Percentiles rank a stretch among this genome's conserved stretches.
Conservation (phyloP, 2,888 invertebrate species). For the Acholoe squamosa region DNA sequence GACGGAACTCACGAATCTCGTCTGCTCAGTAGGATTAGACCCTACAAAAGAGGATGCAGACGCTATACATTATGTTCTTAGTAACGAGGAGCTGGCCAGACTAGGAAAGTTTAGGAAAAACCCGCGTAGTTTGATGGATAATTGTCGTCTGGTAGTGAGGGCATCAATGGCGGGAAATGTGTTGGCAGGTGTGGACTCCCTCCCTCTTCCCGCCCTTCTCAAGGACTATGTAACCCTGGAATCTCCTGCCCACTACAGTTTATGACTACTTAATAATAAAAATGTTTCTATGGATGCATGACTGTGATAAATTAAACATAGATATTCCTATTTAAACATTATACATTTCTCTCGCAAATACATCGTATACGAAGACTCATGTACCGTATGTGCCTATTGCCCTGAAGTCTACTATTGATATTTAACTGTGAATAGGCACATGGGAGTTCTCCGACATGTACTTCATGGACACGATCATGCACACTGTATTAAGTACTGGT, state of each 20-base stretch:
- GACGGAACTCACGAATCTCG: slow-evolving; percentile 11
- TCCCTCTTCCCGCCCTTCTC: neutral
- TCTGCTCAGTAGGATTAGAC: slow-evolving; percentile 24
- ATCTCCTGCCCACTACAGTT: neutral
- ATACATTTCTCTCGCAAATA: too few species aligned
- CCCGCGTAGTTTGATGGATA: slow-evolving; percentile 46
- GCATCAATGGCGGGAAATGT: slow-evolving; percentile 23
- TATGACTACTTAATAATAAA: neutral
- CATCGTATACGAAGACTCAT: too few species aligned
- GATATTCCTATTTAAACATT: too few species aligned
- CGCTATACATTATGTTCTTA: slow-evolving; percentile 9
- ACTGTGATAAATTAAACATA: too few species aligned
- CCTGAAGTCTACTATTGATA: too few species aligned
- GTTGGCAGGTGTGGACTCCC: neutral
- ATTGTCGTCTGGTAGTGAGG: neutral
- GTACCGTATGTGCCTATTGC: too few species aligned
- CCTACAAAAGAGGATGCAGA: neutral
- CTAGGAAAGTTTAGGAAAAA: neutral
- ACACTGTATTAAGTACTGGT: too few species aligned
- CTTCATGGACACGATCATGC: too few species aligned
- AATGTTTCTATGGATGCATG: neutral
- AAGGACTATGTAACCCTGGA: slow-evolving; percentile 27
- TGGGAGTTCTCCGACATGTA: too few species aligned
- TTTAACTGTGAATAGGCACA: too few species aligned
- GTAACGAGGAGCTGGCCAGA: neutral